Evolutionary conservation across 2,113 vertebrate genomes (phyloP).

Genomic region (Lonchura striata): DNA sequence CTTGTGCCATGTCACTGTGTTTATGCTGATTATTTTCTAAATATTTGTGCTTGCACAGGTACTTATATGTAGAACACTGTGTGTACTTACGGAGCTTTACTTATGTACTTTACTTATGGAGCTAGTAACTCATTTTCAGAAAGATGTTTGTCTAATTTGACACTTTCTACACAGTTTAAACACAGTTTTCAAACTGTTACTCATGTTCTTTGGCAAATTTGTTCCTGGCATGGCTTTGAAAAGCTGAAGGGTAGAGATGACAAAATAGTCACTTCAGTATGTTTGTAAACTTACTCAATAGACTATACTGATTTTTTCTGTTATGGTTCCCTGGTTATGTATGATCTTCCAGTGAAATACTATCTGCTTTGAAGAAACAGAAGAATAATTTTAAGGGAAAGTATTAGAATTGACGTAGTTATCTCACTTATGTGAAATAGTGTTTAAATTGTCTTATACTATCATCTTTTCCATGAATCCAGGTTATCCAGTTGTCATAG

Average conservation of each 20-base stretch:
- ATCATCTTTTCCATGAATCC: constrained; percentile 7
- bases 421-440: neutral
- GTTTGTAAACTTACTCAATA: neutral
- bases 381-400: neutral
- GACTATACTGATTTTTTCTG: neutral
- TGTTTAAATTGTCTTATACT: constrained; percentile 17
- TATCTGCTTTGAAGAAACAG: neutral
- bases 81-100: neutral
- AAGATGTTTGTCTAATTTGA: neutral
- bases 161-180: constrained; percentile 8
- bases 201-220: neutral
- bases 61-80: neutral
- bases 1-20: neutral
- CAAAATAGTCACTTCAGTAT: neutral
- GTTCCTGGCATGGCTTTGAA: neutral
- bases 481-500: constrained; percentile 27
- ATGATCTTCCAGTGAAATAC: neutral
- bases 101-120: too few species aligned
- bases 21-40: neutral
- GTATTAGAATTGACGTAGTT: neutral
- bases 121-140: neutral
- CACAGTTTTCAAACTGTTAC: neutral
- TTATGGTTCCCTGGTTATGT: neutral
- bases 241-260: neutral
- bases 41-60: neutral